Percentiles rank a stretch among this genome's conserved stretches.
Conservation (phyloP, 2,797 vertebrate species). For the Pseudochromis fuscus region DNA sequence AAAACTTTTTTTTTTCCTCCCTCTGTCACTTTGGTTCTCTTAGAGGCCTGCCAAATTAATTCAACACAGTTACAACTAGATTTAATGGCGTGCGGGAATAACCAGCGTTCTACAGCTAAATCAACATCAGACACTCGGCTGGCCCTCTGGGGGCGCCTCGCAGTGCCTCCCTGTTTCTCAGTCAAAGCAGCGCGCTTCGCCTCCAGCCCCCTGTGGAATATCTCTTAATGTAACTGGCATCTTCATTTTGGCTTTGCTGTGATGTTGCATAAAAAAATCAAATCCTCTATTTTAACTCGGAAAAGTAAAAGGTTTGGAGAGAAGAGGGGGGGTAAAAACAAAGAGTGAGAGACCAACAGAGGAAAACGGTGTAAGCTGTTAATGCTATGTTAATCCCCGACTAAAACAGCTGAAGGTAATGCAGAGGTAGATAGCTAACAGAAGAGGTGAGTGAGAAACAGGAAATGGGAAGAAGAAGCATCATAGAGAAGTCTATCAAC, state of each 20-base stretch:
- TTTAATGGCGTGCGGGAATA: conserved; percentile 80
- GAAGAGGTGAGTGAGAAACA: conserved; percentile 67
- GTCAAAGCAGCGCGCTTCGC: conserved; percentile 67
- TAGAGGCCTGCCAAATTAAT: conserved; percentile 80
- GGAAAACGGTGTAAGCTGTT: conserved; percentile 82
- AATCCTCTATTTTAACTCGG: conserved; percentile 82
- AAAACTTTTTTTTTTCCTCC: conserved; percentile 37
- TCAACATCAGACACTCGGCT: conserved; percentile 82
- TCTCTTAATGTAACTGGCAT: conserved; percentile 79
- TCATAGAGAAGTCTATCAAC: conserved; percentile 36
- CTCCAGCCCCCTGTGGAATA: conserved; percentile 75
- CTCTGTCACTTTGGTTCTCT: conserved; percentile 60
- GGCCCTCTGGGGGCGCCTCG: conserved; percentile 68
- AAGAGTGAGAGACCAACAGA: conserved; percentile 74
- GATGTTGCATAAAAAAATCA: conserved; percentile 79
- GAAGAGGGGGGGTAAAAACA: conserved; percentile 40
- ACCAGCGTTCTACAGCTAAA: conserved; percentile 81
- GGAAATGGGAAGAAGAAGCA: conserved; percentile 39
- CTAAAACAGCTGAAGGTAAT: conserved; percentile 81
- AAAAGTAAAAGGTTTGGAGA: conserved; percentile 71
- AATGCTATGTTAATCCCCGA: conserved; percentile 82
- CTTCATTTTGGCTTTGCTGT: conserved; percentile 81
- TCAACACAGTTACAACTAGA: conserved; percentile 83
- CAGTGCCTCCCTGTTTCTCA: conserved; percentile 73
- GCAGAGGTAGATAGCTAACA: conserved; percentile 75